Evolutionary conservation across 2,113 vertebrate genomes (phyloP).

Genomic region (Cyprinus carpio): DNA sequence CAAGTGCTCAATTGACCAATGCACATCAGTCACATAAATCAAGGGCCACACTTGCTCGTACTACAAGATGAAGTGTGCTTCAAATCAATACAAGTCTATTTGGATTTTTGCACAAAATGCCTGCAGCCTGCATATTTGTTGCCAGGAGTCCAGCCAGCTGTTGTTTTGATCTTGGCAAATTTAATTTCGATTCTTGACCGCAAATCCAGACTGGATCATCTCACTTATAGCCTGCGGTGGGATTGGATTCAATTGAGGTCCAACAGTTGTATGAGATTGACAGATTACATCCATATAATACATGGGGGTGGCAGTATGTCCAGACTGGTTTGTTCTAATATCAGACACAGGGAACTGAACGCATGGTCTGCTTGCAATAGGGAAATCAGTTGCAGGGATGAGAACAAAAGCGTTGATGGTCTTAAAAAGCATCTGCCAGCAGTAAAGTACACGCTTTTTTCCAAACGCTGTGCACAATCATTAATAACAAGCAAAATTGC

Average conservation of each 20-base stretch:
- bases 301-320: conserved; percentile 9
- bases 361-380: conserved; percentile 27
- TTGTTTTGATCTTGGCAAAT: conserved; percentile 43
- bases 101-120: conserved; percentile 33
- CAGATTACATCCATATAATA: conserved; percentile 33
- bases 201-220: conserved; percentile 7
- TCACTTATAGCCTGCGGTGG: background rate
- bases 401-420: background rate
- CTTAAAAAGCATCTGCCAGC: conserved; percentile 24
- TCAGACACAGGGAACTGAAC: conserved; percentile 33
- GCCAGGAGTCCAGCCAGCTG: conserved; percentile 41
- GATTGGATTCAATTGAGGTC: background rate
- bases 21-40: conserved; percentile 18
- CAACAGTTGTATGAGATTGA: conserved; percentile 20
- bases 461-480: conserved; percentile 5
- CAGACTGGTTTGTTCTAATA: conserved; percentile 44
- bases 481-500: conserved; percentile 33
- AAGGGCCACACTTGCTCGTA: conserved; percentile 5
- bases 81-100: conserved; percentile 56
- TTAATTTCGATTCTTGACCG: conserved; percentile 33
- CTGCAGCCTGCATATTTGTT: conserved; percentile 36
- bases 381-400: conserved; percentile 27
- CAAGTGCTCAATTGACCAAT: conserved; percentile 20
- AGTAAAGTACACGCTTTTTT: conserved; percentile 9
- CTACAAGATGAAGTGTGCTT: conserved; percentile 9